Conservation (phyloP, 2,888 invertebrate species). For the Alcis repandata region DNA sequence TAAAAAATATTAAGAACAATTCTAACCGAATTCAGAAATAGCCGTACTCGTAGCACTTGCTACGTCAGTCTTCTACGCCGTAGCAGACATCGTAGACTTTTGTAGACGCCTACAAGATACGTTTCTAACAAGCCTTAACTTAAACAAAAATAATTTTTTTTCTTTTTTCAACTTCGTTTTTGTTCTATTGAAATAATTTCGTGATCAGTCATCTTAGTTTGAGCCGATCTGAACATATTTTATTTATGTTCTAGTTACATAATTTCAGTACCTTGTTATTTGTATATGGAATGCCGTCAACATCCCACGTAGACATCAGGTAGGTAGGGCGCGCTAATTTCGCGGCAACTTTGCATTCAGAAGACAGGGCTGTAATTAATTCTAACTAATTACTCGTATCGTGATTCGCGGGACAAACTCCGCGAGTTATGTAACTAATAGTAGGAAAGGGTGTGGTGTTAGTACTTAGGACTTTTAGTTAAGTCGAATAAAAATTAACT, state of each 20-base stretch:
- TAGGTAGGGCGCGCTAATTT: slow-evolving; percentile 36
- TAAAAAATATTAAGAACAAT: background rate
- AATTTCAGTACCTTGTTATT: slow-evolving; percentile 11
- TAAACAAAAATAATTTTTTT: too few species aligned
- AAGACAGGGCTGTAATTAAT: slow-evolving; percentile 76
- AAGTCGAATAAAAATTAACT: too few species aligned
- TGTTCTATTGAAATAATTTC: too few species aligned
- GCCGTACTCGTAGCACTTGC: slow-evolving; percentile 7
- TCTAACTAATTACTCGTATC: slow-evolving; percentile 72
- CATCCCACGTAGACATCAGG: slow-evolving; percentile 23
- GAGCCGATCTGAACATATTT: too few species aligned
- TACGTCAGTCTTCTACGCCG: slow-evolving; percentile 10
- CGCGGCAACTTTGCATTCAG: slow-evolving; percentile 49
- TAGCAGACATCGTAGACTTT: slow-evolving; percentile 11
- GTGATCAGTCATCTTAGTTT: too few species aligned
- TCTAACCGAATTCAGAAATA: background rate
- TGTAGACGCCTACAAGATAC: slow-evolving; percentile 11
- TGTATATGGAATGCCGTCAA: slow-evolving; percentile 26
- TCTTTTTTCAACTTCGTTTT: too few species aligned
- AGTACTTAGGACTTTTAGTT: slow-evolving; percentile 5
- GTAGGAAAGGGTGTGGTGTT: slow-evolving; percentile 33
- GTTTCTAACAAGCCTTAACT: too few species aligned
- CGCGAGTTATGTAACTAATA: slow-evolving; percentile 47
- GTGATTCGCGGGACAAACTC: slow-evolving; percentile 65
- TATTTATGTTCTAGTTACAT: background rate